phyloP scores from a whole-genome alignment of 2,113 vertebrate genomes.

The Variabilichromis moorii region DNA sequence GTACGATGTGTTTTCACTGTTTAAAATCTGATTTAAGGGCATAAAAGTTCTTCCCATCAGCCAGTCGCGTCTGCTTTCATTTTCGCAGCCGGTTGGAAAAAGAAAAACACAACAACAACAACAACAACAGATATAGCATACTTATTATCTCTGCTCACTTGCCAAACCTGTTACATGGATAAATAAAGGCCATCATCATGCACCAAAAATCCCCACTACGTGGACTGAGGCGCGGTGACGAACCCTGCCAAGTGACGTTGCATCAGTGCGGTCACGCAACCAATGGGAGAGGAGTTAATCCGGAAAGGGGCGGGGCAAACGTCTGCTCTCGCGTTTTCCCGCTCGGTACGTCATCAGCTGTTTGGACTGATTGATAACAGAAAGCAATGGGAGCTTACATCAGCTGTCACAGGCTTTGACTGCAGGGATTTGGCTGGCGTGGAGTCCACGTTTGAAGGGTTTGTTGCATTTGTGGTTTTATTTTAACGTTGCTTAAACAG shows the following conservation, averaged over 20 bases:
- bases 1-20: not conserved
- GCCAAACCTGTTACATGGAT: not conserved
- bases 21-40: not conserved
- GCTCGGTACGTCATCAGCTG: conserved; percentile 24
- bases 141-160: not conserved
- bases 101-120: not conserved
- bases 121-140: not conserved
- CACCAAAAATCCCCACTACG: conserved; percentile 1
- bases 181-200: not conserved
- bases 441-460: conserved; percentile 22
- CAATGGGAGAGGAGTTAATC: not conserved
- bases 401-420: conserved; percentile 39
- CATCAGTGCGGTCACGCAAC: not conserved
- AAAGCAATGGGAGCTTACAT: conserved; percentile 23
- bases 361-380: not conserved
- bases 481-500: not conserved
- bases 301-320: not conserved
- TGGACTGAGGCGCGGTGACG: not conserved
- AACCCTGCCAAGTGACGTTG: not conserved
- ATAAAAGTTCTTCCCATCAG: not conserved
- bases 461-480: not conserved
- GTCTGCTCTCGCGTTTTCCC: conserved; percentile 28
- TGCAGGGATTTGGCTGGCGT: conserved; percentile 4
- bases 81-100: not conserved
- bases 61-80: not conserved